Evolutionary conservation across 2,888 invertebrate species (phyloP).

Genomic region (Cerastis leucographa): DNA sequence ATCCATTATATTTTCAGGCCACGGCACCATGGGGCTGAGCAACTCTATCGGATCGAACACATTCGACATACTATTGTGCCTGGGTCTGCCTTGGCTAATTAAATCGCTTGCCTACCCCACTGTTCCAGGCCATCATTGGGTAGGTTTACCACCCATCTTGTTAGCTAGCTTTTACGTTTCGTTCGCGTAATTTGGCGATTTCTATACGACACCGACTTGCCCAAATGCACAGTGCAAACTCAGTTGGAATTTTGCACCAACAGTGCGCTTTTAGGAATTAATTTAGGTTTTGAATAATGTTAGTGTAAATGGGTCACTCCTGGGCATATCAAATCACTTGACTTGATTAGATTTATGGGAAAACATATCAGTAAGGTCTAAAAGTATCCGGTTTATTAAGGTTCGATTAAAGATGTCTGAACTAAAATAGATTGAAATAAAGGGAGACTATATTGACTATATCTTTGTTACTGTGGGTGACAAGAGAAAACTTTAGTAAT

Average conservation of each 20-base stretch:
- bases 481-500: too few relatives aligned
- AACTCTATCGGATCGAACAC: slow-evolving; percentile 96
- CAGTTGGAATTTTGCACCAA: background rate
- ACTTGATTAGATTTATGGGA: background rate
- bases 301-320: background rate
- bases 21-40: slow-evolving; percentile 95
- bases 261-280: background rate
- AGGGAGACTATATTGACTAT: too few relatives aligned
- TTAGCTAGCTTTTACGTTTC: background rate
- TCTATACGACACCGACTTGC: background rate
- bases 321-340: background rate
- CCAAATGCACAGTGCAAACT: background rate
- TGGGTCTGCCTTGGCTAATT: slow-evolving; percentile 95
- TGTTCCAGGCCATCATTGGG: slow-evolving; percentile 90
- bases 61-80: slow-evolving; percentile 94
- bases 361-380: background rate
- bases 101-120: slow-evolving; percentile 92
- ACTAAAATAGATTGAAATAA: too few relatives aligned
- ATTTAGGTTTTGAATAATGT: background rate
- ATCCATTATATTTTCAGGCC: slow-evolving; percentile 86
- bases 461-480: too few relatives aligned
- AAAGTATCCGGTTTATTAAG: too few relatives aligned
- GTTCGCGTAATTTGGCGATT: background rate
- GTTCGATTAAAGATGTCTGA: too few relatives aligned
- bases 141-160: slow-evolving; percentile 63